These are phyloP conservation scores for Caenorhabditis brenneri DNA, from an alignment of 1,140 invertebrate genomes.

Conservation along the genomic window DNA sequence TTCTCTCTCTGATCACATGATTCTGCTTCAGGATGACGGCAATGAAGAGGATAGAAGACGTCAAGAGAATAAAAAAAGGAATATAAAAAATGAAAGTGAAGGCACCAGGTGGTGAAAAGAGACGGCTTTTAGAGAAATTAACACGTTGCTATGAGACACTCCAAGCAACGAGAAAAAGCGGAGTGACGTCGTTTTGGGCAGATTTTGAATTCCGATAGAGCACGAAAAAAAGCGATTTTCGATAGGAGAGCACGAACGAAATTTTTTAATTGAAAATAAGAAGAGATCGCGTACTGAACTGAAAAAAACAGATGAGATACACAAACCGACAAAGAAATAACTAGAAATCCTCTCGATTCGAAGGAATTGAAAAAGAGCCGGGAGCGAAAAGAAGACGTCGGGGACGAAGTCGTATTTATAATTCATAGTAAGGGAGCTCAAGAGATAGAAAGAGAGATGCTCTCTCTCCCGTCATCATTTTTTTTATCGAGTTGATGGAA, in stretches of 20 bases:
- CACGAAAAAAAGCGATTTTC: not conserved
- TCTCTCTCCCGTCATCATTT: not conserved
- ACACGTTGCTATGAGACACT: not conserved
- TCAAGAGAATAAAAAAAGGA: not conserved
- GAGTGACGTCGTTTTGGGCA: not conserved
- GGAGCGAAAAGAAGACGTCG: not conserved
- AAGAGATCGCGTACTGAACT: not conserved
- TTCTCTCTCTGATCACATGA: not conserved
- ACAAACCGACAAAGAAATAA: not conserved
- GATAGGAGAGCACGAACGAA: no score
- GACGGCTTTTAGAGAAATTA: not conserved
- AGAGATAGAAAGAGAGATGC: not conserved
- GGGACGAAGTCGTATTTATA: constrained; percentile 6
- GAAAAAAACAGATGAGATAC: not conserved
- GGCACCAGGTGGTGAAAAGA: not conserved
- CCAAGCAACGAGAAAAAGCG: not conserved
- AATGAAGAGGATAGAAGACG: not conserved
- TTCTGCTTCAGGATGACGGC: not conserved
- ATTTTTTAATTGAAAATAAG: not conserved
- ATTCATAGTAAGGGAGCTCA: constrained; percentile 24
- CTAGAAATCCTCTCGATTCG: not conserved
- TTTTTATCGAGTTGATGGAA: constrained; percentile 31
- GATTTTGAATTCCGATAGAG: not conserved
- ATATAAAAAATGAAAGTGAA: not conserved
- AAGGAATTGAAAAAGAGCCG: not conserved